Percentiles rank a stretch among this genome's conserved stretches.
phyloP scores from a whole-genome alignment of 2,888 invertebrate genomes.

The Andrena fulva region DNA sequence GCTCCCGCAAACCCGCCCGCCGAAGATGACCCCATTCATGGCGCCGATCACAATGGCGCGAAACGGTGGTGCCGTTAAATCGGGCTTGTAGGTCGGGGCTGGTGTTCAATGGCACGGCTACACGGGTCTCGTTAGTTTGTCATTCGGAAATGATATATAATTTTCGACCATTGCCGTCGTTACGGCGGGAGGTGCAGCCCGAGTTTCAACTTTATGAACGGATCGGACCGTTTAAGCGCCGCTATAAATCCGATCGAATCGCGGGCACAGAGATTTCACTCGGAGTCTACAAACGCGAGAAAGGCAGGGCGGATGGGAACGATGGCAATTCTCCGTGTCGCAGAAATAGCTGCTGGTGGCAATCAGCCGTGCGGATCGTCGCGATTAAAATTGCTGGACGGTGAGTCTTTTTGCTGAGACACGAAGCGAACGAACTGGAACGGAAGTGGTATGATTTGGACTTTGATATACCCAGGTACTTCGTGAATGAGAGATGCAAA shows the following conservation, averaged over 20 bases:
- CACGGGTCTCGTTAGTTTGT: constrained; percentile 69
- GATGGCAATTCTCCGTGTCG: not conserved
- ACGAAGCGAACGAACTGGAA: not conserved
- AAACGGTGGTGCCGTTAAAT: constrained; percentile 68
- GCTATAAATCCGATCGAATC: constrained; percentile 32
- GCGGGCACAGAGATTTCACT: not conserved
- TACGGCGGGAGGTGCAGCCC: constrained; percentile 9
- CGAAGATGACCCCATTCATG: constrained; percentile 68
- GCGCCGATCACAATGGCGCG: constrained; percentile 64
- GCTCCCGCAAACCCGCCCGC: constrained; percentile 54
- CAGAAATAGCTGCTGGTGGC: constrained; percentile 8
- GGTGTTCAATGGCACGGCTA: constrained; percentile 62
- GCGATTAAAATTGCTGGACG: not conserved
- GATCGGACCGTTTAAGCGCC: constrained; percentile 33
- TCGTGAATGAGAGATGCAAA: not conserved
- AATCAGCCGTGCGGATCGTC: not conserved
- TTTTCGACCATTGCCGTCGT: constrained; percentile 53
- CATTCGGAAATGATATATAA: constrained; percentile 70
- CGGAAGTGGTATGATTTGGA: not conserved
- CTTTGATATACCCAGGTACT: not conserved
- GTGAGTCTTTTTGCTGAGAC: not conserved
- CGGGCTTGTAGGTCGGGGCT: constrained; percentile 51
- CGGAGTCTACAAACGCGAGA: not conserved
- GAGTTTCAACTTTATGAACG: constrained; percentile 11
- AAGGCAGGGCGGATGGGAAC: not conserved